A percentile compares a stretch with the other conserved stretches of the same genome.
phyloP scores from a whole-genome alignment of 2,797 vertebrate species.

The Lates japonicus region DNA sequence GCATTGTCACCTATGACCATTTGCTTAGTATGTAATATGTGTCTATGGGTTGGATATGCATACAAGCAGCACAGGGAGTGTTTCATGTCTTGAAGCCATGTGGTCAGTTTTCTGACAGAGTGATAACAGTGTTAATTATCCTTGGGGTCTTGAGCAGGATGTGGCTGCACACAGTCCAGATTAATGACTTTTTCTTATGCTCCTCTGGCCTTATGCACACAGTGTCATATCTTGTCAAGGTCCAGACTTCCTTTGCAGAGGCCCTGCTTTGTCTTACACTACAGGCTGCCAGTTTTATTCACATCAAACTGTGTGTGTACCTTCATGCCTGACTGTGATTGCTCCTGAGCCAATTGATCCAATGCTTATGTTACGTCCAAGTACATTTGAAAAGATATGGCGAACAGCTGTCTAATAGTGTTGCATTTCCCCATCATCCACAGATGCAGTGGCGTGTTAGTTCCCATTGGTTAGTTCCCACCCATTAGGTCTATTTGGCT shows the following conservation, averaged over 20 bases:
- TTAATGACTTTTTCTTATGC: slow-evolving; percentile 75
- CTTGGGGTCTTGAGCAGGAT: slow-evolving; percentile 62
- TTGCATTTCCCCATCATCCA: slow-evolving; percentile 78
- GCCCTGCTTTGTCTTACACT: slow-evolving; percentile 68
- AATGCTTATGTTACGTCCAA: slow-evolving; percentile 70
- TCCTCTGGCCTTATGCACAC: slow-evolving; percentile 57
- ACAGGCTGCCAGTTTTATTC: slow-evolving; percentile 66
- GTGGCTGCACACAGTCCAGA: slow-evolving; percentile 64
- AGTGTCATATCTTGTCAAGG: slow-evolving; percentile 75
- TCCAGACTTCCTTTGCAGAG: slow-evolving; percentile 69
- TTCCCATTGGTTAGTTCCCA: slow-evolving; percentile 85
- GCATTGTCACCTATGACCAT: slow-evolving; percentile 49
- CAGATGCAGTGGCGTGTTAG: slow-evolving; percentile 75
- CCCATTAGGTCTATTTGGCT: slow-evolving; percentile 84
- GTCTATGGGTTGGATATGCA: slow-evolving; percentile 42
- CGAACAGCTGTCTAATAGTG: slow-evolving; percentile 85
- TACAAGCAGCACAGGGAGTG: slow-evolving; percentile 27
- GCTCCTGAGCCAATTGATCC: slow-evolving; percentile 70
- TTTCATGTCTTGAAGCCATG: slow-evolving; percentile 51
- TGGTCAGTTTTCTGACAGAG: slow-evolving; percentile 57
- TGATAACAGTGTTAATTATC: slow-evolving; percentile 64
- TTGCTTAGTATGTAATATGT: slow-evolving; percentile 63
- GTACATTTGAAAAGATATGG: slow-evolving; percentile 81
- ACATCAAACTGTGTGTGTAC: slow-evolving; percentile 61
- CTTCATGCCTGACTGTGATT: slow-evolving; percentile 50